These are phyloP conservation scores for Physella acuta DNA, from an alignment of 1,140 invertebrate genomes.

Conservation along the genomic window DNA sequence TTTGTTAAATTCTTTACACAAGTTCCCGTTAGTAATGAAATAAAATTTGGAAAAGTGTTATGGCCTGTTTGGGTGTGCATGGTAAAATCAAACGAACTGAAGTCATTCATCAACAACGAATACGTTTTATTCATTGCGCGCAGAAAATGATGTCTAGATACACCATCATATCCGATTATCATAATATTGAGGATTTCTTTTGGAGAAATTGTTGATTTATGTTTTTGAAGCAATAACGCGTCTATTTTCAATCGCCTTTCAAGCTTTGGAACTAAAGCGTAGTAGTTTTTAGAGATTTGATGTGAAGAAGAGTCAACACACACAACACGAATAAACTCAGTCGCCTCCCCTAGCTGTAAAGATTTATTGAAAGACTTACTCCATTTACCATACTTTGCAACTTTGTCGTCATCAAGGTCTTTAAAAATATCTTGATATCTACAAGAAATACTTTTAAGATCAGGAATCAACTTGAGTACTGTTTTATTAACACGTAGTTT, in stretches of 20 bases:
- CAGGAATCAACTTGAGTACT: not conserved
- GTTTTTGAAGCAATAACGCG: not conserved
- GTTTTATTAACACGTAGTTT: not conserved
- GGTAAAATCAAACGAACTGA: not conserved
- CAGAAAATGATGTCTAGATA: not conserved
- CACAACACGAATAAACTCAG: not conserved
- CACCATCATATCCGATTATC: not conserved
- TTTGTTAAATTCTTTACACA: not conserved
- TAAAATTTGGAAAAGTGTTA: conserved; percentile 2
- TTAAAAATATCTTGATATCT: not conserved
- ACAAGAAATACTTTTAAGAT: not conserved
- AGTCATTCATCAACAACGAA: not conserved
- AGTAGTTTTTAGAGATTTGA: not conserved
- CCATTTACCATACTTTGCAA: not conserved
- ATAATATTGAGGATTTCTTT: not conserved
- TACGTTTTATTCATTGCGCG: not conserved
- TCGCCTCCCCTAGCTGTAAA: not conserved
- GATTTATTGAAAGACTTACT: not conserved
- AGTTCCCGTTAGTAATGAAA: not conserved
- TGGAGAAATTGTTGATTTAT: not conserved
- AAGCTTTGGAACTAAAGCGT: not conserved
- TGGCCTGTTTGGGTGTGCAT: not conserved
- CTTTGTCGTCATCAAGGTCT: not conserved
- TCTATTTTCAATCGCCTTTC: not conserved
- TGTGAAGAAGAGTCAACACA: not conserved